Conservation (phyloP, 30 jellyfish, hydroid and myxozoan species). For the Cassiopea xamachana region DNA sequence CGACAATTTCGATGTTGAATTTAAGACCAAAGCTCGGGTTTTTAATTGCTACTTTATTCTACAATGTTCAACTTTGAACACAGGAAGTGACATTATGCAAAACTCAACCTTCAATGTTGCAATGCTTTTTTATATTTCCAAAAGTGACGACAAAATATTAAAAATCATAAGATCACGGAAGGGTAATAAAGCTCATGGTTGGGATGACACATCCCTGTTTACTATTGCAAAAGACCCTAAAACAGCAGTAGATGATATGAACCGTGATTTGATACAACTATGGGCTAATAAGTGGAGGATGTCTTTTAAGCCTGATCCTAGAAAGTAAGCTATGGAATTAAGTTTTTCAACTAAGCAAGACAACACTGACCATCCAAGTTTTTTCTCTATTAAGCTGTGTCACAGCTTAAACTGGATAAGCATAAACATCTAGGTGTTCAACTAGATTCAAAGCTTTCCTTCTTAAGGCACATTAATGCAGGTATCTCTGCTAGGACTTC, state of each 20-base stretch:
- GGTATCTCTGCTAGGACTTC: too few relatives aligned
- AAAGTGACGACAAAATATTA: slow-evolving; percentile 19
- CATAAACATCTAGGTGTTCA: too few relatives aligned
- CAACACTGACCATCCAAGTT: neutral
- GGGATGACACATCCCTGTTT: slow-evolving; percentile 13
- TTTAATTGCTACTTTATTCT: slow-evolving; percentile 4
- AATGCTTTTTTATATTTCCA: neutral
- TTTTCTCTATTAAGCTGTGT: too few relatives aligned
- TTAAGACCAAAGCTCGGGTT: slow-evolving; percentile 2
- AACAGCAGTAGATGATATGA: slow-evolving; percentile 27
- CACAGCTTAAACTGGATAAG: too few relatives aligned
- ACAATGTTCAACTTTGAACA: slow-evolving; percentile 3
- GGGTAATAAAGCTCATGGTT: slow-evolving; percentile 52
- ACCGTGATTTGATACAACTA: neutral
- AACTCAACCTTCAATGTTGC: neutral
- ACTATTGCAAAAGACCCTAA: slow-evolving; percentile 11
- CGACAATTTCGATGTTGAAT: neutral
- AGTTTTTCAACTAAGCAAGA: neutral
- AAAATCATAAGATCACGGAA: slow-evolving; percentile 18
- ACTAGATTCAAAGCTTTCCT: too few relatives aligned
- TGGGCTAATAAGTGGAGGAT: neutral
- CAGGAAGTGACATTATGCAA: slow-evolving; percentile 3
- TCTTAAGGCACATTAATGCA: too few relatives aligned
- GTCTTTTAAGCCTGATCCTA: neutral
- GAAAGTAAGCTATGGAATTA: neutral